phyloP scores from a whole-genome alignment of 2,888 invertebrate genomes.

The Lycophotia porphyrea region DNA sequence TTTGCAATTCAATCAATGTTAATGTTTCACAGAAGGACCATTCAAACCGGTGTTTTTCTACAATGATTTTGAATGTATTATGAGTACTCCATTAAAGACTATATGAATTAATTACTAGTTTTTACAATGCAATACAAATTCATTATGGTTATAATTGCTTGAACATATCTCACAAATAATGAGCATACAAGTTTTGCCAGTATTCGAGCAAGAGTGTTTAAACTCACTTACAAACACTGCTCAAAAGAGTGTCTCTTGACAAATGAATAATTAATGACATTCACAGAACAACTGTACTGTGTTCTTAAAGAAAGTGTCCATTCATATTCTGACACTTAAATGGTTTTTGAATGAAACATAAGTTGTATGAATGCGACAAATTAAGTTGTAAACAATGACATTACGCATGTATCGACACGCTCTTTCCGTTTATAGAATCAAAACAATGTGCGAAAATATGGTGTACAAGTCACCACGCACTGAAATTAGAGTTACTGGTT shows the following conservation, averaged over 20 bases:
- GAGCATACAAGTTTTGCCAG: slow-evolving; percentile 51
- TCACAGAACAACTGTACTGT: slow-evolving; percentile 65
- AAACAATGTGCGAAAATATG: slow-evolving; percentile 40
- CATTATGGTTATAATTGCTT: slow-evolving; percentile 54
- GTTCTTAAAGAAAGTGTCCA: slow-evolving; percentile 66
- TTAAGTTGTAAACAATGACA: slow-evolving; percentile 48
- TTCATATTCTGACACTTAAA: slow-evolving; percentile 66
- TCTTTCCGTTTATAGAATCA: slow-evolving; percentile 25
- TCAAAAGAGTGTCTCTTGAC: slow-evolving; percentile 71
- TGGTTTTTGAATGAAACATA: slow-evolving; percentile 64
- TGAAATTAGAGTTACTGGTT: not conserved
- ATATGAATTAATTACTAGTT: slow-evolving; percentile 41
- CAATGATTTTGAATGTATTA: slow-evolving; percentile 33
- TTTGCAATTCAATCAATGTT: slow-evolving; percentile 57
- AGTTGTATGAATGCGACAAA: slow-evolving; percentile 47
- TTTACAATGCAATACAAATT: slow-evolving; percentile 54
- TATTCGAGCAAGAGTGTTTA: slow-evolving; percentile 65
- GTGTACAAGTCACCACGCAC: not conserved
- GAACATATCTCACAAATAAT: slow-evolving; percentile 48
- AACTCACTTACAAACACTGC: slow-evolving; percentile 66
- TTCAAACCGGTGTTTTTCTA: slow-evolving; percentile 18
- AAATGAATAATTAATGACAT: slow-evolving; percentile 76
- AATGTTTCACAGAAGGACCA: slow-evolving; percentile 26
- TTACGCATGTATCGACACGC: slow-evolving; percentile 29
- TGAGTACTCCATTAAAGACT: slow-evolving; percentile 17